phyloP scores from a whole-genome alignment of 2,797 vertebrate genomes.

The Gymnocypris eckloni region DNA sequence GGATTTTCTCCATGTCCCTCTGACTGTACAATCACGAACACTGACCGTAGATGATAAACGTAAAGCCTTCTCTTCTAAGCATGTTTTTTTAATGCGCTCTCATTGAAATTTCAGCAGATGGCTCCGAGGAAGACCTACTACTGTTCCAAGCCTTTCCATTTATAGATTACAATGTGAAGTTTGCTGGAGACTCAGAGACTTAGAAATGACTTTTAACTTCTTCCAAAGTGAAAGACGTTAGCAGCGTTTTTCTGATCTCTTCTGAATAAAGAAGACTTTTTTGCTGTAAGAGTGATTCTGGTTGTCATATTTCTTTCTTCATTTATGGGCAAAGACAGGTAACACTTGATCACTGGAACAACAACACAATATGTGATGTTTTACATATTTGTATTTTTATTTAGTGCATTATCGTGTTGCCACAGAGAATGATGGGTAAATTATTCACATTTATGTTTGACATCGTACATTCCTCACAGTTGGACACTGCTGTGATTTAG shows the following conservation, averaged over 20 bases:
- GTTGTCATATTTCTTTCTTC: background rate
- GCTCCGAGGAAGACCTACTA: slow-evolving; percentile 10
- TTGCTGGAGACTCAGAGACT: slow-evolving; percentile 12
- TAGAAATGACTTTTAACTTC: slow-evolving; percentile 30
- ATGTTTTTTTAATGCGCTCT: slow-evolving; percentile 36
- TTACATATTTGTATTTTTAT: background rate
- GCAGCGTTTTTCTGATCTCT: background rate
- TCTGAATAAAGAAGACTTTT: background rate
- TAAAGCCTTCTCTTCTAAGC: background rate
- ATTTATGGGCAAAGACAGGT: background rate
- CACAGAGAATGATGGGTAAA: background rate
- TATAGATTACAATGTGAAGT: slow-evolving; percentile 23
- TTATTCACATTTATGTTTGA: background rate
- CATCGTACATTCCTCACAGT: too few relatives aligned
- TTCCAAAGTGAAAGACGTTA: background rate
- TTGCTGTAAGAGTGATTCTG: background rate
- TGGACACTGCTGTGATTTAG: too few relatives aligned
- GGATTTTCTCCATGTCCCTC: background rate
- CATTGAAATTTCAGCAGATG: slow-evolving; percentile 32
- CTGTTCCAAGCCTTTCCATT: slow-evolving; percentile 29
- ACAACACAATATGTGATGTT: background rate
- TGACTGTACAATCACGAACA: background rate
- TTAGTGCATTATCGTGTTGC: background rate
- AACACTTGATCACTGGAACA: background rate
- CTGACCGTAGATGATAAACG: slow-evolving; percentile 2